Evolutionary conservation across 2,888 invertebrate genomes (phyloP).

Genomic region (Microchrysa polita): DNA sequence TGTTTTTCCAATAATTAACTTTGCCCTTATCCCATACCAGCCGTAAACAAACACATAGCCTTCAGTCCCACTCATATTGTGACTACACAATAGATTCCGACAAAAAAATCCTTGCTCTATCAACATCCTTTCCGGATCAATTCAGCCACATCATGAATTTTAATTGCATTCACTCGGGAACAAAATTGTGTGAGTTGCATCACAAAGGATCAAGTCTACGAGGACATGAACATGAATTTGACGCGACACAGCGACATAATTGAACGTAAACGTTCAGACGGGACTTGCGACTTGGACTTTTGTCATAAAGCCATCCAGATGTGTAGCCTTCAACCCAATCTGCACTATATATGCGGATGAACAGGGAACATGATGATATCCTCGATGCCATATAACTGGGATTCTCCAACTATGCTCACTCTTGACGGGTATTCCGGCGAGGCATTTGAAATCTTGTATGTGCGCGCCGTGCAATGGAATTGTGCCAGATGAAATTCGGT

Average conservation of each 20-base stretch:
- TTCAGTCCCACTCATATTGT: too few relatives aligned
- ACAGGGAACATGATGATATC: too few relatives aligned
- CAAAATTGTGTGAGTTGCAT: not conserved
- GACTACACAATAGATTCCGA: too few relatives aligned
- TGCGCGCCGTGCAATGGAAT: not conserved
- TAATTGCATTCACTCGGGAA: not conserved
- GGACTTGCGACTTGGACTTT: not conserved
- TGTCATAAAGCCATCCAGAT: not conserved
- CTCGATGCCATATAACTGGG: too few relatives aligned
- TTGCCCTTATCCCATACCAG: too few relatives aligned
- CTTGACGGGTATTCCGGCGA: not conserved
- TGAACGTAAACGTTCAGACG: conserved; percentile 3
- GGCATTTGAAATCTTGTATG: not conserved
- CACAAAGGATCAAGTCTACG: not conserved
- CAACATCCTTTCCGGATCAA: not conserved
- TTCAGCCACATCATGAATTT: not conserved
- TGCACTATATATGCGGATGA: not conserved
- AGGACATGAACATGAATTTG: too few relatives aligned
- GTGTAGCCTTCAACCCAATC: not conserved
- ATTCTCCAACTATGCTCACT: too few relatives aligned
- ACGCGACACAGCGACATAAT: conserved; percentile 11
- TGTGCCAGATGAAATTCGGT: conserved; percentile 34
- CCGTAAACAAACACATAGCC: too few relatives aligned
- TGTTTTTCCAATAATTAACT: too few relatives aligned
- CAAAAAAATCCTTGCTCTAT: not conserved